Percentiles rank a stretch among this genome's conserved stretches.
Evolutionary conservation across 2,888 invertebrate genomes (phyloP).

Genomic region (Polietes domitor): DNA sequence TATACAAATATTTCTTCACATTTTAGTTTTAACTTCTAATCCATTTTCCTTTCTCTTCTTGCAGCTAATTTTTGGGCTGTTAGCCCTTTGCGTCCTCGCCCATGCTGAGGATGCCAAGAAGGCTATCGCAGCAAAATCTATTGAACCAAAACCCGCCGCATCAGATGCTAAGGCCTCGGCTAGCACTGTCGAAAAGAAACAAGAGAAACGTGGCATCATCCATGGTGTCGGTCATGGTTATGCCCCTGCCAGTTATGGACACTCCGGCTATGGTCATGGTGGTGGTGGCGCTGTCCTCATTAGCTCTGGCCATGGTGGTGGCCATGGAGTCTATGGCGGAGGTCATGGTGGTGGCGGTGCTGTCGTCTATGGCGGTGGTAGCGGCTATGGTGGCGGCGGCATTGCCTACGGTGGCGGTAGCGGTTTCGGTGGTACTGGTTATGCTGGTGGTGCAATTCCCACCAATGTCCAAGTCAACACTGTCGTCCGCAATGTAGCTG

Average conservation of each 20-base stretch:
- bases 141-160: slow-evolving; percentile 80
- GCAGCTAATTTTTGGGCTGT: slow-evolving; percentile 80
- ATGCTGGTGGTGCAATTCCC: slow-evolving; percentile 74
- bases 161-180: slow-evolving; percentile 83
- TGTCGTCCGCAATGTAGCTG: slow-evolving; percentile 87
- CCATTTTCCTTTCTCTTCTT: slow-evolving; percentile 61
- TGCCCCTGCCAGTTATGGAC: slow-evolving; percentile 72
- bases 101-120: slow-evolving; percentile 84
- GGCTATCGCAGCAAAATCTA: slow-evolving; percentile 75
- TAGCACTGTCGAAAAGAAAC: slow-evolving; percentile 85
- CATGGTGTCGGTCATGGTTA: slow-evolving; percentile 83
- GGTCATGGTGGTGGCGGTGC: slow-evolving; percentile 71
- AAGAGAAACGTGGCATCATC: slow-evolving; percentile 88
- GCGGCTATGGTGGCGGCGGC: slow-evolving; percentile 82
- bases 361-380: slow-evolving; percentile 82
- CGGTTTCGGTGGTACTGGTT: slow-evolving; percentile 71
- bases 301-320: too few relatives aligned
- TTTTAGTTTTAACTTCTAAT: too few relatives aligned
- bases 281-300: slow-evolving; percentile 77
- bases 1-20: too few relatives aligned
- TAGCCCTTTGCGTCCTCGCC: slow-evolving; percentile 84
- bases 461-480: slow-evolving; percentile 86
- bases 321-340: slow-evolving; percentile 68
- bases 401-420: slow-evolving; percentile 81
- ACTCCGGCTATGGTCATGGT: slow-evolving; percentile 68